Percentiles rank a stretch among this genome's conserved stretches.
Conservation (phyloP, 2,113 vertebrate genomes). For the Notarius quadriscutis region DNA sequence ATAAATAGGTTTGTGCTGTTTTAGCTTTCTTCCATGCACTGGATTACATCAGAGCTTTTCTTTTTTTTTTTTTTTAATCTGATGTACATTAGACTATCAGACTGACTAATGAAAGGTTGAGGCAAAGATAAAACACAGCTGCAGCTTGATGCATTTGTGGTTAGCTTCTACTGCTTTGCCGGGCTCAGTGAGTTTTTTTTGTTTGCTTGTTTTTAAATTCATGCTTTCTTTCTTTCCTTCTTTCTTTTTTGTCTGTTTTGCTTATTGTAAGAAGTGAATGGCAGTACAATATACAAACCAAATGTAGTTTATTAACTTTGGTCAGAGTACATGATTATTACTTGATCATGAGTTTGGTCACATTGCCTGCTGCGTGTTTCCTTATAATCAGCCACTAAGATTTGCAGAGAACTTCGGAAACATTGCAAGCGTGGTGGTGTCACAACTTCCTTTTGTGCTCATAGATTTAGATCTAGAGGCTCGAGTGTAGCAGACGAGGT, state of each 20-base stretch:
- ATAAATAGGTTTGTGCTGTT: background rate
- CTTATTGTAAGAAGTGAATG: constrained; percentile 25
- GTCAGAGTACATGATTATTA: constrained; percentile 17
- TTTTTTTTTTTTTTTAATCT: background rate
- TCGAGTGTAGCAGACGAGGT: constrained; percentile 55
- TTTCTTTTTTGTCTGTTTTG: background rate
- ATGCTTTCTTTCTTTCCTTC: background rate
- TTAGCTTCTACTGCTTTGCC: background rate
- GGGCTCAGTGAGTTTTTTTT: background rate
- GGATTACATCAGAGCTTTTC: constrained; percentile 23
- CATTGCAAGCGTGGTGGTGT: constrained; percentile 52
- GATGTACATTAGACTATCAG: constrained; percentile 13
- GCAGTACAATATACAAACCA: constrained; percentile 7
- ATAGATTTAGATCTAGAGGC: constrained; percentile 56
- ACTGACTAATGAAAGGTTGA: constrained; percentile 26
- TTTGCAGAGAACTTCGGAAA: constrained; percentile 56
- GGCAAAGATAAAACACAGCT: background rate
- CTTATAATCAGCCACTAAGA: constrained; percentile 26
- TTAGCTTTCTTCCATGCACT: constrained; percentile 1
- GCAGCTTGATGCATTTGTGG: constrained; percentile 50
- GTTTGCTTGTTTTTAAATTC: too few species aligned
- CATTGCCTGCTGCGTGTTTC: constrained; percentile 33
- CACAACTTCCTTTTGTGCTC: constrained; percentile 74
- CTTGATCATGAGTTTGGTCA: background rate
- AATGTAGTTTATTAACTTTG: constrained; percentile 2